These are phyloP conservation scores for Cygnus buccinator DNA, from an alignment of 2,113 vertebrate genomes.

Conservation along the genomic window DNA sequence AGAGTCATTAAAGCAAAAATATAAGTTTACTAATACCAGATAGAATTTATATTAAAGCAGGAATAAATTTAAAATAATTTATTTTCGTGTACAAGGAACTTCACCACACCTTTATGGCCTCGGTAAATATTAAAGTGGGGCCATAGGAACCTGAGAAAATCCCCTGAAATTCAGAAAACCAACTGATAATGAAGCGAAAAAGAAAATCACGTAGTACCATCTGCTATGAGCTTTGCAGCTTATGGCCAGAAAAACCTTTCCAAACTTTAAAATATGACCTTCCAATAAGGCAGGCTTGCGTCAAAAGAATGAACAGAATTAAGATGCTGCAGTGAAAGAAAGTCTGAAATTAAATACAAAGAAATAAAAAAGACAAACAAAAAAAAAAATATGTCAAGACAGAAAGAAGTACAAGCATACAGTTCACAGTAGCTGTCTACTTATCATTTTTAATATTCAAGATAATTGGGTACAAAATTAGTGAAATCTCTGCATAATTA, in stretches of 20 bases:
- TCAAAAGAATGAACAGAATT: background rate
- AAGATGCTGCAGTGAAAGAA: background rate
- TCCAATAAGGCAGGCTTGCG: background rate
- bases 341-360: background rate
- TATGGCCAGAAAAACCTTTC: background rate
- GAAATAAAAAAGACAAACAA: background rate
- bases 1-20: background rate
- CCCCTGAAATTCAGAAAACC: conserved; percentile 32
- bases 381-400: fast-evolving
- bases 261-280: conserved; percentile 33
- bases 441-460: background rate
- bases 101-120: background rate
- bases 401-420: background rate
- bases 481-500: background rate
- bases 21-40: background rate
- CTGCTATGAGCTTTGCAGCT: conserved; percentile 15
- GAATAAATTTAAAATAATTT: background rate
- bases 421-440: background rate
- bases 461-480: background rate
- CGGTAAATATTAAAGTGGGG: conserved; percentile 21
- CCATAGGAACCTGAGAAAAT: conserved; percentile 13
- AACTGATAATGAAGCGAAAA: conserved; percentile 16
- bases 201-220: background rate
- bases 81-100: background rate
- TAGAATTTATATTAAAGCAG: background rate